phyloP scores from a whole-genome alignment of 2,888 invertebrate genomes.

The Hirudinaria manillensis region DNA sequence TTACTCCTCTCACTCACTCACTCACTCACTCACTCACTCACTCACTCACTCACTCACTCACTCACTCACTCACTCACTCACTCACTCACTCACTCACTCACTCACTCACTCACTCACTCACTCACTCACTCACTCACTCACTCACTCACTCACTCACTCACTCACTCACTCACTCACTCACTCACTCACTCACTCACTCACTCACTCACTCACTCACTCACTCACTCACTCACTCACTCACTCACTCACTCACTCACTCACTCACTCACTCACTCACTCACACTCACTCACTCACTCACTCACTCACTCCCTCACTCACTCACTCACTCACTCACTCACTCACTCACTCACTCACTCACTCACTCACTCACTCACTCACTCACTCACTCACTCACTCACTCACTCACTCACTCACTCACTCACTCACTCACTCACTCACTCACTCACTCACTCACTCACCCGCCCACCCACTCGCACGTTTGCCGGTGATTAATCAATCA shows the following conservation, averaged over 20 bases:
- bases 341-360: slow-evolving; percentile 34
- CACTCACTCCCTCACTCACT: slow-evolving; percentile 28
- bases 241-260: slow-evolving; percentile 34
- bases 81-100: slow-evolving; percentile 34
- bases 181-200: slow-evolving; percentile 27
- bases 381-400: no score
- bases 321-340: slow-evolving; percentile 33
- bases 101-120: slow-evolving; percentile 34
- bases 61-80: slow-evolving; percentile 32
- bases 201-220: slow-evolving; percentile 32
- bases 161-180: slow-evolving; percentile 31
- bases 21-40: slow-evolving; percentile 31
- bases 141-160: slow-evolving; percentile 33
- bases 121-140: slow-evolving; percentile 34
- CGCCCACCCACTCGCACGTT: neutral
- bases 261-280: slow-evolving; percentile 31
- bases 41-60: slow-evolving; percentile 27
- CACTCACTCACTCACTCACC: neutral
- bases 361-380: no score
- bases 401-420: neutral
- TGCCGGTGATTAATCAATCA: neutral
- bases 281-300: slow-evolving; percentile 30
- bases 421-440: neutral
- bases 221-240: slow-evolving; percentile 34
- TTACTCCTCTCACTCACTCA: slow-evolving; percentile 30